Evolutionary conservation across 2,888 invertebrate genomes (phyloP), one percentile per base, ranked within the genome.

Genomic region (Pachymerium ferrugineum): DNA sequence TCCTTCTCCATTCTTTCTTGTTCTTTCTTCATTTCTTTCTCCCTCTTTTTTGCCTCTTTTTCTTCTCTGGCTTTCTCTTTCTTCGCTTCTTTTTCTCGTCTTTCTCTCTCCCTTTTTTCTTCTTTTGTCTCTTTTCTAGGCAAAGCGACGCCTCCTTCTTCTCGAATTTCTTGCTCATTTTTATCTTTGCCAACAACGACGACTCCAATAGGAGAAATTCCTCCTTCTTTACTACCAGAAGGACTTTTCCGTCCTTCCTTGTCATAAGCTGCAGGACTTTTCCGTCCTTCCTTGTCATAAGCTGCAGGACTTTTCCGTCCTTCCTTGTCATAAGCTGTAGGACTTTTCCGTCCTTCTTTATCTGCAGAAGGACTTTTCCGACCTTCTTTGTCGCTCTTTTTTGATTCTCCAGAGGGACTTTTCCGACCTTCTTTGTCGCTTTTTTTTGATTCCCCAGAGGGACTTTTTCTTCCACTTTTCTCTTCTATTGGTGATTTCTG

Each of bases 21-120:
- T 42, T 72, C 72, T n/a, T 42, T 72, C 25, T 72, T 72, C 72
- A 28, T 47, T 25, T 72, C 72, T 14, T 72, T 72, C 72, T 72
- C 72, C n/a, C 31, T 19, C 16, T 25, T 22, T 22, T 42, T 42
- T n/a, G 38, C 47, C 19, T 72, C 72, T 14, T 47, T 38, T 42
- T 72, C 72, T 10, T 42, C 22, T 22, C 72, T 25, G 8, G 33
- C 72, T n/a, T 38, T 42, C 25, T 16, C 72, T 28, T 38, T 42
- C 30, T 72, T 38, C 8, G 72, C 47, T 16, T 72, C 47, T 28
- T 72, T 72, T 25, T 72, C 72, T 16, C 38, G 31, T 19, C 35
- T 16, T 30, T 33, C 31, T 6, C 31, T 31, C 19, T 70, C 70
- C n/a, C 35, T 28, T 30, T 33, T 70, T 16, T 33, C 30, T 30